These are phyloP conservation scores for Dinoponera quadriceps DNA, from an alignment of 1,140 invertebrate genomes.

Conservation along the genomic window DNA sequence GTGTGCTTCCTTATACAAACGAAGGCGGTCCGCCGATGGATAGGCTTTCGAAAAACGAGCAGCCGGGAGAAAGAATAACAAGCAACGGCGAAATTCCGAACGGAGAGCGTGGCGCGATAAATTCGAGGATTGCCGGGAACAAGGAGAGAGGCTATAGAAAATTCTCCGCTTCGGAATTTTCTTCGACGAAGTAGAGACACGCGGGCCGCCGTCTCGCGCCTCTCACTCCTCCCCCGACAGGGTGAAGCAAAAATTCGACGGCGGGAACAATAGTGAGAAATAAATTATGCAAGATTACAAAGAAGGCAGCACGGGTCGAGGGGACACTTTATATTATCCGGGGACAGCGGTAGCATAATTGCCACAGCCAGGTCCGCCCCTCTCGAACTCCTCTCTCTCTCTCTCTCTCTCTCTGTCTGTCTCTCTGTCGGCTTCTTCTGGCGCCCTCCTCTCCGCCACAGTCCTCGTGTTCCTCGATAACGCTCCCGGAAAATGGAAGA, in stretches of 20 bases:
- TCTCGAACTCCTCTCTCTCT: slow-evolving; percentile 21
- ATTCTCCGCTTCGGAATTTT: slow-evolving; percentile 67
- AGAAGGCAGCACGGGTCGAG: slow-evolving; percentile 64
- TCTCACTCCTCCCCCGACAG: slow-evolving; percentile 32
- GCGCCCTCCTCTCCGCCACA: slow-evolving; percentile 21
- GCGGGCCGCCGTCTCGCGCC: slow-evolving; percentile 13
- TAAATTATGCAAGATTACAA: slow-evolving; percentile 78
- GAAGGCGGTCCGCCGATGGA: background rate
- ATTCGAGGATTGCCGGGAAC: slow-evolving; percentile 40
- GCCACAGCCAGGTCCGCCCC: slow-evolving; percentile 49
- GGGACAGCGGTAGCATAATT: slow-evolving; percentile 75
- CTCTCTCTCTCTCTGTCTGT: no score
- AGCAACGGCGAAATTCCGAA: slow-evolving; percentile 20
- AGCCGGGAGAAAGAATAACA: slow-evolving; percentile 12
- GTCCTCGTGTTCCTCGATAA: slow-evolving; percentile 27
- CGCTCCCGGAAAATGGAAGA: slow-evolving; percentile 42
- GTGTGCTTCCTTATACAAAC: background rate
- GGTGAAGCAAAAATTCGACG: slow-evolving; percentile 65
- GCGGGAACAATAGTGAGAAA: slow-evolving; percentile 73
- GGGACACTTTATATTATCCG: slow-evolving; percentile 76
- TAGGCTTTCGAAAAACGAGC: slow-evolving; percentile 7
- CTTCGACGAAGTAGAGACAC: slow-evolving; percentile 67
- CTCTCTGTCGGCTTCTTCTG: no score
- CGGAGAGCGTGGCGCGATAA: slow-evolving; percentile 28
- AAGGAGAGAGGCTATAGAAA: slow-evolving; percentile 38